Conservation (phyloP, 2,888 invertebrate genomes). For the Cheilosia grossa region DNA sequence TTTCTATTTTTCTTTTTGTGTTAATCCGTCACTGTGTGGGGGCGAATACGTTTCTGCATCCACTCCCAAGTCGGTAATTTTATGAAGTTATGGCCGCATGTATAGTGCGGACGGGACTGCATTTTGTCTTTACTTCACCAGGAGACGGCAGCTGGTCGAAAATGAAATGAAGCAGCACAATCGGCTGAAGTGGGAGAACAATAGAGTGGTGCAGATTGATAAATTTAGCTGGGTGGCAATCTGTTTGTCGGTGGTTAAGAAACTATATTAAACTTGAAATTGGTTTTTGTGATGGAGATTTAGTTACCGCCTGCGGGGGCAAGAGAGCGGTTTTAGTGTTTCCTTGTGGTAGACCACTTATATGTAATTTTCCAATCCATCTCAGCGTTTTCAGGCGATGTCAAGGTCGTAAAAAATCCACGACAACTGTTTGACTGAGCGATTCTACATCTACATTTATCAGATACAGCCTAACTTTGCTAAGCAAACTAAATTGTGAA, state of each 20-base stretch:
- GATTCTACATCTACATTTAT: too few relatives aligned
- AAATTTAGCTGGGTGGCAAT: slow-evolving; percentile 42
- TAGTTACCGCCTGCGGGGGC: background rate
- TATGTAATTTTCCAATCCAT: too few relatives aligned
- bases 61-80: slow-evolving; percentile 12
- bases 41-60: slow-evolving; percentile 22
- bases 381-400: too few relatives aligned
- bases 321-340: too few relatives aligned
- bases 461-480: too few relatives aligned
- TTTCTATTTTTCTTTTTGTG: background rate
- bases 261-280: slow-evolving; percentile 38
- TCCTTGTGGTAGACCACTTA: too few relatives aligned
- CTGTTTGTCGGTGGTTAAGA: slow-evolving; percentile 46
- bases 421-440: too few relatives aligned
- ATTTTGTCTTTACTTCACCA: slow-evolving; percentile 26
- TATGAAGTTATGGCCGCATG: slow-evolving; percentile 36
- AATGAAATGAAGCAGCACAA: background rate
- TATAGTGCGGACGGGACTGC: slow-evolving; percentile 18
- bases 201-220: slow-evolving; percentile 6
- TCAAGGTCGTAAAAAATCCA: too few relatives aligned
- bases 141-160: background rate
- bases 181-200: slow-evolving; percentile 7
- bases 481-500: too few relatives aligned
- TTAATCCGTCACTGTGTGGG: slow-evolving; percentile 24
- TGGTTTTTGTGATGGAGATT: slow-evolving; percentile 9